Base-by-base conservation (phyloP, 2,797 vertebrate species). In the Mormyrops boulengeri region DNA sequence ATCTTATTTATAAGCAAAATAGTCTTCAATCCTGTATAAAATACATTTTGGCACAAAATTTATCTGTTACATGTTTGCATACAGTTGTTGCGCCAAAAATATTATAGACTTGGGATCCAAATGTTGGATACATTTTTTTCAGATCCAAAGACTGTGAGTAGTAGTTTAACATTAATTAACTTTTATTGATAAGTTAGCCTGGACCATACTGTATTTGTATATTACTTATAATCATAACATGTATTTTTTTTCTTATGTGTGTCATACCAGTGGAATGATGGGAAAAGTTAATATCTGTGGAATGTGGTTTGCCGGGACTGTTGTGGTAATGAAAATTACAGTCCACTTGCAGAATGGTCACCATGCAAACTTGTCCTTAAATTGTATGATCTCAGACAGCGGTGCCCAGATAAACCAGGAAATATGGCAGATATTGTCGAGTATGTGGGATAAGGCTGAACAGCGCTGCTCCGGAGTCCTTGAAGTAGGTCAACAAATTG, bases 401-500 rank as follows among this genome's bases (percentile, higher is more conserved):
- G 49, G 82, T 30, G n/a, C 9, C 6, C 82, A 26, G 12, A 85
- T 47, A 50, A 52, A 22, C 19, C 80, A 30, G 9, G 44, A 85
- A 30, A 85, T 49, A 49, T 26, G 82, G 22, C 82, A 85, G 44
- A 85, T 49, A 22, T 85, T 85, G 82, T 85, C 17, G 34, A 8
- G 38, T 80, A 80, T 80, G 73, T 80, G 41, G 38, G 73, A 80
- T 80, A 80, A 80, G 38, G 17, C 6, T 17, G 73, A 80, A 80
- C 73, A 80, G 73, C 5, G 0, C 19, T 80, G 73, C 41, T 80
- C 38, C 38, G 1, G 73, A 80, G 19, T 41, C 38, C 69, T 73
- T 80, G 73, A 80, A 80, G 73, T 80, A 80, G 73, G 73, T 80
- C 73, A 80, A 44, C 9, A 41, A 80, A 44, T 80, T 85, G 82